Base-by-base conservation (phyloP, 2,888 invertebrate genomes). In the Malacosoma neustria region DNA sequence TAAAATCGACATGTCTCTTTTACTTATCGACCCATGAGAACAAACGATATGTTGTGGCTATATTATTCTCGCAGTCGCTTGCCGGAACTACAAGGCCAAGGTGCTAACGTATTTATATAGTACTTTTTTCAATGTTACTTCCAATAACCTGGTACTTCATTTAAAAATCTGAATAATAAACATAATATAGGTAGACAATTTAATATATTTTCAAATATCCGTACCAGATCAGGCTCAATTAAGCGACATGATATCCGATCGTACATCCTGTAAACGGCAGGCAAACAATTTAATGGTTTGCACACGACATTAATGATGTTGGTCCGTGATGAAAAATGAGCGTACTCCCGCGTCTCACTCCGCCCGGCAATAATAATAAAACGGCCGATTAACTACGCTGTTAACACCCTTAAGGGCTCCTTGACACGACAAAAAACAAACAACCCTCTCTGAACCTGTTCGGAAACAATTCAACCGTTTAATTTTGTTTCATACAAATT, bases 281-380 rank as follows among this genome's bases (percentile, higher is more conserved):
- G 42, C 37, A 61, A 70, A 70, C 68, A 49, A 64, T 57, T 57
- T 73, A 77, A 80, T 72, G 71, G 66, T 51, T 57, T 72, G 68
- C 79, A 72, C 77, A 69, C 74, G 72, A 59, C 66, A 48, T 40
- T 51, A 57, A 55, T 51, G 54, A 57, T 45, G 40, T 33, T 39
- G 42, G 33, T 42, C 36, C 49, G 47, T 43, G 46, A 56, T 62
- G 59, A 57, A 57, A 54, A 52, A 63, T 60, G 63, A 54, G 54
- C 60, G 51, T 48, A 45, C 54, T 45, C 49, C 43, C 48, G 42
- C 48, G 44, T 39, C 46, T 42, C 46, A 41, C 57, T 49, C 53
- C 46, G 43, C 46, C 45, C 36, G 40, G 49, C 63, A 55, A 65
- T 72, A 71, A 72, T 69, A 79, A 81, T 79, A 72, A 81, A 80